These are phyloP conservation scores for Gyps fulvus DNA, from an alignment of 2,113 vertebrate species.

Conservation along the genomic window DNA sequence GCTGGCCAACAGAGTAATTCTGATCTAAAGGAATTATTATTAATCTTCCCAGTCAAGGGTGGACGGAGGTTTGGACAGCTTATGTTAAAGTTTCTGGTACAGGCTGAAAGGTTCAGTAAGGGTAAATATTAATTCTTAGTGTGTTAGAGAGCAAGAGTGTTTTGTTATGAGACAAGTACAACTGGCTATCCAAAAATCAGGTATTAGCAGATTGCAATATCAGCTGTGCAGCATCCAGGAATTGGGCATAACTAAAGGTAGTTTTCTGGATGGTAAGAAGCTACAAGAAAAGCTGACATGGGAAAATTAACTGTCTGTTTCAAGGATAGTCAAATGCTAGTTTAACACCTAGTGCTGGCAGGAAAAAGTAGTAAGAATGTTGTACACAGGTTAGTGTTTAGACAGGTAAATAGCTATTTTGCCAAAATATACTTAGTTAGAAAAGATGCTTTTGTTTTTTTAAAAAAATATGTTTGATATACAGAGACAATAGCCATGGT, in stretches of 20 bases:
- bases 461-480: not conserved
- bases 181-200: slow-evolving; percentile 62
- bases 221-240: slow-evolving; percentile 13
- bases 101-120: slow-evolving; percentile 65
- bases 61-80: slow-evolving; percentile 63
- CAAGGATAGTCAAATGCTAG: slow-evolving; percentile 1
- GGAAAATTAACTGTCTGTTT: slow-evolving; percentile 58
- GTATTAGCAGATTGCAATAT: slow-evolving; percentile 65
- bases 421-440: not conserved
- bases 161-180: slow-evolving; percentile 48
- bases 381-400: not conserved
- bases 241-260: slow-evolving; percentile 62
- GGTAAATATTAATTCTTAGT: slow-evolving; percentile 74
- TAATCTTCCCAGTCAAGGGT: slow-evolving; percentile 71
- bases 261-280: slow-evolving; percentile 22
- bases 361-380: not conserved
- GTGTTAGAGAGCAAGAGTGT: slow-evolving; percentile 52
- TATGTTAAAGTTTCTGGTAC: slow-evolving; percentile 71
- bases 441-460: not conserved
- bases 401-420: not conserved
- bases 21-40: slow-evolving; percentile 78
- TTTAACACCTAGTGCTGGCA: slow-evolving; percentile 2
- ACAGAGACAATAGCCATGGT: not conserved
- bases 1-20: slow-evolving; percentile 68
- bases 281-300: slow-evolving; percentile 47